Conservation (phyloP, 2,888 invertebrate genomes). For the Xylocampa areola region DNA sequence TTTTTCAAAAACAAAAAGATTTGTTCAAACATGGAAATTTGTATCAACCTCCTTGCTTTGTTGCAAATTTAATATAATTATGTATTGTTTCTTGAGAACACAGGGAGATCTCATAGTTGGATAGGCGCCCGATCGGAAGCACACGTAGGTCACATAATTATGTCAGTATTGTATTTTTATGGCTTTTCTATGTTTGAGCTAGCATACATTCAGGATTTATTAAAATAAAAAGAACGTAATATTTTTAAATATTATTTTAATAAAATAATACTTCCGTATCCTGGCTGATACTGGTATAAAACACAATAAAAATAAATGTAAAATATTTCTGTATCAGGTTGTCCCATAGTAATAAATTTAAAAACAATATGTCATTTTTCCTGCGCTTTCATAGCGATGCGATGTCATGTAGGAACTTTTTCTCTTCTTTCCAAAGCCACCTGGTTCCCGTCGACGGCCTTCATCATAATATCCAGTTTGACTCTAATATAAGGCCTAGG, state of each 20-base stretch:
- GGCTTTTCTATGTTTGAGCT: too few species aligned
- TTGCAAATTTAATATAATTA: too few species aligned
- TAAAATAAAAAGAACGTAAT: slow-evolving; percentile 9
- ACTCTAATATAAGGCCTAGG: slow-evolving; percentile 75
- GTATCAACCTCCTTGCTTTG: too few species aligned
- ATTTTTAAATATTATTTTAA: slow-evolving; percentile 8
- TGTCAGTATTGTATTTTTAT: too few species aligned
- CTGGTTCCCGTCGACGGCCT: slow-evolving; percentile 78
- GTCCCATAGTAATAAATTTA: background rate
- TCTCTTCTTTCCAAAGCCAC: slow-evolving; percentile 70
- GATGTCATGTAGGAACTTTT: slow-evolving; percentile 15
- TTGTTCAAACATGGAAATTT: too few species aligned
- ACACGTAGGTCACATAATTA: too few species aligned
- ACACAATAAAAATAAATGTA: slow-evolving; percentile 7
- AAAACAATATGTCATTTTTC: background rate
- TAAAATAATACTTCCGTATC: slow-evolving; percentile 4
- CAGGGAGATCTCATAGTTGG: too few species aligned
- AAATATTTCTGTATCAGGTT: background rate
- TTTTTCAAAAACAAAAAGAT: too few species aligned
- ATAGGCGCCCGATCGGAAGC: too few species aligned
- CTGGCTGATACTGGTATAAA: too few species aligned
- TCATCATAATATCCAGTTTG: slow-evolving; percentile 84
- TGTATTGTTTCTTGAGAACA: too few species aligned
- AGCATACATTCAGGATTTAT: too few species aligned
- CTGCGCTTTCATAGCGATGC: slow-evolving; percentile 1